Evolutionary conservation across 37 sponge, comb jelly and placozoan genomes (phyloP).

Genomic region (Hormiphora californensis): DNA sequence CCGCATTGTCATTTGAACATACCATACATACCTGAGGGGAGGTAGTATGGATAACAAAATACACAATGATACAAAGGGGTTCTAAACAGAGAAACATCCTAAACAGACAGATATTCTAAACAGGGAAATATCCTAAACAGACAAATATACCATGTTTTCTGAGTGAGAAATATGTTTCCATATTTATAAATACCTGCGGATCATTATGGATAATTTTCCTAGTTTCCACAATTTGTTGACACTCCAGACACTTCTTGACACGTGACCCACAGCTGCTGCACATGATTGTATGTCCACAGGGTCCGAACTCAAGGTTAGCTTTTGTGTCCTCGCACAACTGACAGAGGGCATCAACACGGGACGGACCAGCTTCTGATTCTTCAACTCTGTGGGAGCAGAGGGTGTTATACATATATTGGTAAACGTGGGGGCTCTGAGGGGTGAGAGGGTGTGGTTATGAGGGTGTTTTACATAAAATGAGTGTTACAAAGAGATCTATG

Average conservation of each 20-base stretch:
- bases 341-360: constrained; percentile 48
- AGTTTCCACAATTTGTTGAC: constrained; percentile 60
- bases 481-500: too few relatives aligned
- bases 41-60: neutral
- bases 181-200: neutral
- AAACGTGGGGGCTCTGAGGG: too few relatives aligned
- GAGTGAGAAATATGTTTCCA: neutral
- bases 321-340: constrained; percentile 62
- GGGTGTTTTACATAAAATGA: too few relatives aligned
- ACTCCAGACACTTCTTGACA: constrained; percentile 73
- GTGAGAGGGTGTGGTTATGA: too few relatives aligned
- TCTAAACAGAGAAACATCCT: too few relatives aligned
- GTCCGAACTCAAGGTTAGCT: constrained; percentile 68
- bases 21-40: constrained; percentile 84
- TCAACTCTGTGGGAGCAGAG: constrained; percentile 9
- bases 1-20: constrained; percentile 68
- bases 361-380: neutral
- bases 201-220: constrained; percentile 50
- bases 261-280: constrained; percentile 70
- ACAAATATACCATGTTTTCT: constrained; percentile 50
- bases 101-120: too few relatives aligned
- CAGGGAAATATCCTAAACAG: too few relatives aligned
- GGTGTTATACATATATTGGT: too few relatives aligned
- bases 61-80: neutral
- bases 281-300: constrained; percentile 83